Evolutionary conservation across 2,113 vertebrate species (phyloP).

Genomic region (Tamias sibiricus): DNA sequence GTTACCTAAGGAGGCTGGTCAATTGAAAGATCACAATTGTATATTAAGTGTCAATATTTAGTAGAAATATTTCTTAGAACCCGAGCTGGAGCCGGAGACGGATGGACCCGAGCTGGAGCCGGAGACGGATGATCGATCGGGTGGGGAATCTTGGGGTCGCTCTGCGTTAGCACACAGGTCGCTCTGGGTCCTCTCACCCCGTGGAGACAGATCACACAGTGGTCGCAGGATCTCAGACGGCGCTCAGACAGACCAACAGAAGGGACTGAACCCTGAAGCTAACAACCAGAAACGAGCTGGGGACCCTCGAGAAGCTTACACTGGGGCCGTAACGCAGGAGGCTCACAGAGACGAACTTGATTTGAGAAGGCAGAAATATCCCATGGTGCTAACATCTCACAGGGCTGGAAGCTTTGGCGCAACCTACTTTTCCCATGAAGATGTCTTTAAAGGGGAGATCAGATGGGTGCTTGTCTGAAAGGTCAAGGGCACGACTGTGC

Average conservation of each 20-base stretch:
- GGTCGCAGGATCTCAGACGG: neutral
- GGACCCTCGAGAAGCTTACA: neutral
- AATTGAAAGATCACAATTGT: neutral
- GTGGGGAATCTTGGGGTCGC: neutral
- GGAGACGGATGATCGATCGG: neutral
- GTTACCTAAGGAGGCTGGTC: too few relatives aligned
- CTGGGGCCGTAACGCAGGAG: neutral
- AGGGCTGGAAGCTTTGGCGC: neutral
- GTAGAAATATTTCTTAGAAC: neutral
- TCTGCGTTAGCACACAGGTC: neutral
- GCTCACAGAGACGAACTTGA: neutral
- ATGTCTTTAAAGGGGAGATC: conserved; percentile 32
- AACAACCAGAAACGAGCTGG: neutral
- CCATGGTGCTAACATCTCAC: fast-evolving
- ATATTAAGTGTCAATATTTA: neutral
- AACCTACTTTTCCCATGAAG: neutral
- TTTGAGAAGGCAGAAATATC: neutral
- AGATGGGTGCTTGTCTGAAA: conserved; percentile 17
- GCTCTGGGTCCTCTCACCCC: neutral
- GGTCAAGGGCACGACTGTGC: conserved; percentile 51
- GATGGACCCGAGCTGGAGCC: neutral
- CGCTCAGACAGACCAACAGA: neutral
- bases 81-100: neutral
- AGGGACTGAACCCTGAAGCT: neutral
- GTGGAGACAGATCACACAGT: neutral